A percentile compares a stretch with the other conserved stretches of the same genome.
phyloP scores from a whole-genome alignment of 37 sponge, comb jelly and placozoan genomes.

The Petrosia ficiformis region DNA sequence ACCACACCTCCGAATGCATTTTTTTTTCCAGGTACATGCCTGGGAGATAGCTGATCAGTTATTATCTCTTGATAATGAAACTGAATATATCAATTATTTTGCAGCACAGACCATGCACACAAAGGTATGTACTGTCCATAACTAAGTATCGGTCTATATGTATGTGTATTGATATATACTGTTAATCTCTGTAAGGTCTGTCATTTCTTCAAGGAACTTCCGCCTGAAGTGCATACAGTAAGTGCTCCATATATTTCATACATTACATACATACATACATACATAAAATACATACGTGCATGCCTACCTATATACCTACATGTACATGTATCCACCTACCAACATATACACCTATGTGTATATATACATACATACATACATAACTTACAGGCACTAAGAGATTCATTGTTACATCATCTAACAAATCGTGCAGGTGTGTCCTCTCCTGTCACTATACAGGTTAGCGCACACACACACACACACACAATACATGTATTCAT shows the following conservation, averaged over 20 bases:
- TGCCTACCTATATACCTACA: too few species aligned
- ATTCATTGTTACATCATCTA: slow-evolving; percentile 72
- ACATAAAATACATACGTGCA: slow-evolving; percentile 24
- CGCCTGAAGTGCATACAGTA: slow-evolving; percentile 57
- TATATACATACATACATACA: not conserved
- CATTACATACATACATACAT: not conserved
- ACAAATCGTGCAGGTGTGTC: slow-evolving; percentile 33
- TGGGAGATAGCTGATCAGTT: slow-evolving; percentile 87
- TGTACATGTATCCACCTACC: too few species aligned
- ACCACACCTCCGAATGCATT: not conserved
- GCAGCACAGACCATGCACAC: slow-evolving; percentile 92
- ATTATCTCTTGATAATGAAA: slow-evolving; percentile 55
- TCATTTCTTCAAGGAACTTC: slow-evolving; percentile 66
- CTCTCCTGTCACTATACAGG: slow-evolving; percentile 50
- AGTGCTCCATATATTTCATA: slow-evolving; percentile 1
- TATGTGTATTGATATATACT: not conserved
- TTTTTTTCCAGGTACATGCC: slow-evolving; percentile 60
- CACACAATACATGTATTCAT: too few species aligned
- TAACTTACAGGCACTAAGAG: slow-evolving; percentile 52
- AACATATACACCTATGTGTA: too few species aligned
- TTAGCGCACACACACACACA: not conserved
- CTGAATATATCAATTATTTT: slow-evolving; percentile 67
- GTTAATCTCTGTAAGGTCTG: slow-evolving; percentile 14
- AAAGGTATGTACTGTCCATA: slow-evolving; percentile 60
- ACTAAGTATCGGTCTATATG: too few species aligned